These are phyloP conservation scores for Stenodera caucasica DNA, from an alignment of 2,888 invertebrate genomes.

Conservation along the genomic window DNA sequence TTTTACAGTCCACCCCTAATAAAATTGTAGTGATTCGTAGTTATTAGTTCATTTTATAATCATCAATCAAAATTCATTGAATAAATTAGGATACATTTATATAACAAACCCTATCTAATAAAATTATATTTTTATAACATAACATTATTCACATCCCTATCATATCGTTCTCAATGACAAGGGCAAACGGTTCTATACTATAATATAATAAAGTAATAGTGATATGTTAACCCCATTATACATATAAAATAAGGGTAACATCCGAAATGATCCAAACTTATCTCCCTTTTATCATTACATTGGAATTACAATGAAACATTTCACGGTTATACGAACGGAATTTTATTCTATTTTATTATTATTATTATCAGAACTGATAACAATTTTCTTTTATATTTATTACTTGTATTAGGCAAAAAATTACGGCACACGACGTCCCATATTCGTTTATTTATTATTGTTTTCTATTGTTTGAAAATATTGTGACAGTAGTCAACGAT, in stretches of 20 bases:
- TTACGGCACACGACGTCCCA: background rate
- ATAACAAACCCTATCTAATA: slow-evolving; percentile 5
- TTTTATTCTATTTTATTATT: background rate
- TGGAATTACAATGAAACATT: slow-evolving; percentile 18
- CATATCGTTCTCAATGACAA: slow-evolving; percentile 22
- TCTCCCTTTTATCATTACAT: slow-evolving; percentile 30
- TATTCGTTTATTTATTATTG: background rate
- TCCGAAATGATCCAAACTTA: slow-evolving; percentile 19
- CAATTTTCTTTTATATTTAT: no score
- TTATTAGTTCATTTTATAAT: no score
- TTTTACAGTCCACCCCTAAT: no score
- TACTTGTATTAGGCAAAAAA: background rate
- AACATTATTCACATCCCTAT: slow-evolving; percentile 19
- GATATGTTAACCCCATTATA: slow-evolving; percentile 31
- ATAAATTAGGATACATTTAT: slow-evolving; percentile 6
- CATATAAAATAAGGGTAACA: slow-evolving; percentile 21
- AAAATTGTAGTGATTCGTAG: no score
- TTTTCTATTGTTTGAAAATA: background rate
- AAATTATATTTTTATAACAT: slow-evolving; percentile 14
- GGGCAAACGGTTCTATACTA: slow-evolving; percentile 17
- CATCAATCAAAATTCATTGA: background rate
- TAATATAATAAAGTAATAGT: slow-evolving; percentile 24
- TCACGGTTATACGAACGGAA: slow-evolving; percentile 13
- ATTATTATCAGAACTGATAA: no score
- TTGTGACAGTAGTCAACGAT: background rate